These are phyloP conservation scores for Zele albiditarsus DNA, from an alignment of 2,888 invertebrate species.

Conservation along the genomic window DNA sequence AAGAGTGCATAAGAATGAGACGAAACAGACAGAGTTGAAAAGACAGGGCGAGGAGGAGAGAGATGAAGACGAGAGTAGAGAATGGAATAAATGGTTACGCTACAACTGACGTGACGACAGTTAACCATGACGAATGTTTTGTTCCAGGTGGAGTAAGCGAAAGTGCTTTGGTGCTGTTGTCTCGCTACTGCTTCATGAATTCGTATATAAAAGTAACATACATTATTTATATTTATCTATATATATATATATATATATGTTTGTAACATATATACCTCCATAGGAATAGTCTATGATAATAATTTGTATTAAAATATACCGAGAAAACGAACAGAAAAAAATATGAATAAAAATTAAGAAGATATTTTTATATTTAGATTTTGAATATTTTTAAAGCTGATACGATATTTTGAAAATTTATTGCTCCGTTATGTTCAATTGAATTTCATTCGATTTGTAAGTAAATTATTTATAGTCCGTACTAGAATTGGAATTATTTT, in stretches of 20 bases:
- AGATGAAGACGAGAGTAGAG: constrained; percentile 1
- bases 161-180: constrained; percentile 8
- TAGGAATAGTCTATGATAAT: not conserved
- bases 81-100: constrained; percentile 47
- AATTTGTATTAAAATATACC: not conserved
- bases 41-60: constrained; percentile 26
- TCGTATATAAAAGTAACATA: not conserved
- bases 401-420: too few species aligned
- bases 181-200: not conserved
- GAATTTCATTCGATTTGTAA: too few species aligned
- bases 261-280: too few species aligned
- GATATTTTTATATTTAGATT: too few species aligned
- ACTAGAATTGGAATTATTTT: too few species aligned
- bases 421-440: too few species aligned
- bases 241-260: not conserved
- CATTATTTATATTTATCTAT: not conserved
- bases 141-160: constrained; percentile 17
- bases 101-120: constrained; percentile 38
- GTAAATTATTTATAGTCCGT: too few species aligned
- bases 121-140: constrained; percentile 26
- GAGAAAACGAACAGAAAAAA: not conserved
- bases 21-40: not conserved
- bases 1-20: not conserved
- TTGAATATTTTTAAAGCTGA: too few species aligned
- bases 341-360: not conserved